A percentile compares a stretch with the other conserved stretches of the same genome.
phyloP scores from a whole-genome alignment of 2,797 vertebrate genomes.

The Platalea minor region DNA sequence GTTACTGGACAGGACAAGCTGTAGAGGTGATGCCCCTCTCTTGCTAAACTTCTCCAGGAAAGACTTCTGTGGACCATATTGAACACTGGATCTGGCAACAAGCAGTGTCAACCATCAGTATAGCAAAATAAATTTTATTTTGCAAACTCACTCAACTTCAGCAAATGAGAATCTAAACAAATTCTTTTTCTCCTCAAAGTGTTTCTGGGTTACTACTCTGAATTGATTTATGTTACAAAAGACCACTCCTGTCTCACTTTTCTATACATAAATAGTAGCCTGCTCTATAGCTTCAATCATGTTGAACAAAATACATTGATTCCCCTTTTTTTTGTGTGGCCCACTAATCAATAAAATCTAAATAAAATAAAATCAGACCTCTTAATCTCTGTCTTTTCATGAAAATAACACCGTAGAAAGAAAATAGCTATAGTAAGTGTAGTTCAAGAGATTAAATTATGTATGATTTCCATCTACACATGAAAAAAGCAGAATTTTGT shows the following conservation, averaged over 20 bases:
- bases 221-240: background rate
- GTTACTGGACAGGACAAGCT: background rate
- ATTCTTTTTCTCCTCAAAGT: background rate
- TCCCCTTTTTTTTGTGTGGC: background rate
- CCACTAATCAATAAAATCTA: background rate
- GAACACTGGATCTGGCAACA: background rate
- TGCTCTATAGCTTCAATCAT: background rate
- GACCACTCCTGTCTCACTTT: background rate
- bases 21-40: background rate
- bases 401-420: background rate
- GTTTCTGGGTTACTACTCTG: background rate
- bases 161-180: background rate
- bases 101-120: background rate
- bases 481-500: background rate
- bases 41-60: background rate
- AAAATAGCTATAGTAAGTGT: background rate
- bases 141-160: background rate
- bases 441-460: background rate
- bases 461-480: background rate
- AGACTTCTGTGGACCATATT: background rate
- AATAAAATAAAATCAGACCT: background rate
- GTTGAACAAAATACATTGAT: background rate
- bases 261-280: background rate
- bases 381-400: background rate
- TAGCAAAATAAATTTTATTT: background rate